Base-by-base conservation (phyloP, 1,140 invertebrate genomes). In the Drosophila ananassae region DNA sequence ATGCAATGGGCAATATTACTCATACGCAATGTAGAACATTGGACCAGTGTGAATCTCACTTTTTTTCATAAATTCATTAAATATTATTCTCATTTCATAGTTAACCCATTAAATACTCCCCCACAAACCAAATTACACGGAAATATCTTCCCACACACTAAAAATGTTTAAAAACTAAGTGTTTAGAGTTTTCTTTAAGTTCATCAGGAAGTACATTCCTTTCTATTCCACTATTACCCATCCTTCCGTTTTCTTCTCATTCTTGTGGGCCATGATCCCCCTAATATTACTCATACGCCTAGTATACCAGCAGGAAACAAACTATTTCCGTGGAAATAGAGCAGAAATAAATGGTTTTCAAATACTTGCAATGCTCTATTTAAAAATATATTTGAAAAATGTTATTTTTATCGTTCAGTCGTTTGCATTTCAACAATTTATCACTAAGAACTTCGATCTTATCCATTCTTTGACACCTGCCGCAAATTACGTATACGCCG, bases 401-500 rank as follows among this genome's bases (percentile, higher is more conserved):
- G n/a, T 3, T 41, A 41, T 41, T 13, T 25, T 56, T 56, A 13
- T 10, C 2, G 67, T 54, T 67, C 30, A 2, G 30, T 55, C 63
- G 68, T 47, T 47, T 55, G 22, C 62, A 46, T 68, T 50, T 22
- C 30, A 67, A 13, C 22, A 37, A 32, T 54, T 68, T 52, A 37
- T 47, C 10, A 44, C 68, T 37, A 39, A 68, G 48, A 68, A 54
- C 62, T 46, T 54, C 13, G 39, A 25, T 39, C 32, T 34, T 48
- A 30, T 22, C 63, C 34, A 44, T 7, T 47, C 32, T n/a, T 57
- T 8, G 41, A 63, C 68, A 77, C 66, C 75, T 78, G 75, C 51
- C 53, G 30, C 44, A 55, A 46, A 64, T 79, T 73, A 68, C 79
- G 62, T 62, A 81, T 81, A 81, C 79, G 81, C 71, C 56, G 58